A percentile compares a stretch with the other conserved stretches of the same genome.
phyloP scores from a whole-genome alignment of 2,888 invertebrate species.

The Apotomis betuletana region DNA sequence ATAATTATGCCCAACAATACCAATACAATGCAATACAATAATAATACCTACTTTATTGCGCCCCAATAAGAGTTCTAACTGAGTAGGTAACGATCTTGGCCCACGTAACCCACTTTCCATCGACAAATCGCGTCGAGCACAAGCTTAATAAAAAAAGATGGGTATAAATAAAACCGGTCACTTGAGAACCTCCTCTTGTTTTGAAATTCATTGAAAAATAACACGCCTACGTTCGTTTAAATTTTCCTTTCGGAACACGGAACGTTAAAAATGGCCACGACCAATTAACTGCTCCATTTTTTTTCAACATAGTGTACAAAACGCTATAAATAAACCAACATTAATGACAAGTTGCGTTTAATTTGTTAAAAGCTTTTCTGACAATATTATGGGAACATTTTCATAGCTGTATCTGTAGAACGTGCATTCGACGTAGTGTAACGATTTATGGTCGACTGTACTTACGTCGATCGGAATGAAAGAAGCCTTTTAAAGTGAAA shows the following conservation, averaged over 20 bases:
- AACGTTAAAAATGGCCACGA: not conserved
- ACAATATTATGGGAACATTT: constrained; percentile 10
- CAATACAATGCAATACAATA: too few relatives aligned
- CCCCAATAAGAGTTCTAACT: too few relatives aligned
- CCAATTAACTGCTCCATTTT: not conserved
- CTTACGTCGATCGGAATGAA: constrained; percentile 26
- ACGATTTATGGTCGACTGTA: constrained; percentile 30
- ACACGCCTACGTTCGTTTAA: not conserved
- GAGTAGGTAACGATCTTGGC: too few relatives aligned
- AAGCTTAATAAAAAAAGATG: too few relatives aligned
- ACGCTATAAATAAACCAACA: constrained; percentile 1
- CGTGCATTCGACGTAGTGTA: constrained; percentile 6
- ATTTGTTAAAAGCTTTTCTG: constrained; percentile 30
- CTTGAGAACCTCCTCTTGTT: too few relatives aligned
- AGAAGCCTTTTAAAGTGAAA: constrained; percentile 32
- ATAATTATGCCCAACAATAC: too few relatives aligned
- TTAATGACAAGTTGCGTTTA: constrained; percentile 8
- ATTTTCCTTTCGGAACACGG: not conserved
- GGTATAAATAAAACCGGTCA: too few relatives aligned
- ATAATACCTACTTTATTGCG: too few relatives aligned
- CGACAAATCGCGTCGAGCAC: too few relatives aligned
- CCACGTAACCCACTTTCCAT: too few relatives aligned
- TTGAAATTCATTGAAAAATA: too few relatives aligned
- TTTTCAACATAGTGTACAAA: not conserved
- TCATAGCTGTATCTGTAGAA: not conserved